Evolutionary conservation across 1,140 invertebrate species (phyloP).

Genomic region (Penaeus indicus): DNA sequence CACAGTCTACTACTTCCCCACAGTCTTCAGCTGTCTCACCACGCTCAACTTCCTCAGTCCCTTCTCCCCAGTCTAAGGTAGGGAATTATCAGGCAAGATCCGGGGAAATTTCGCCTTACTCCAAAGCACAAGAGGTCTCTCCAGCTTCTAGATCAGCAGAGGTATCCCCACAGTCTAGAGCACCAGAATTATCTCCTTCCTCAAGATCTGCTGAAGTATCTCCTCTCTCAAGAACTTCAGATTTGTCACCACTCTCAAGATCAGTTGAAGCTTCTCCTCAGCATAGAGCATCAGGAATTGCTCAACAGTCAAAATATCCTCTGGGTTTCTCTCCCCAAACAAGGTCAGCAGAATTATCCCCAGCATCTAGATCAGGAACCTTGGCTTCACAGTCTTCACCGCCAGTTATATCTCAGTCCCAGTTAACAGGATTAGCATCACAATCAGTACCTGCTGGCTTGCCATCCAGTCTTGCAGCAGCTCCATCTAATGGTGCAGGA

Average conservation of each 20-base stretch:
- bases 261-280: conserved; percentile 21
- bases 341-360: no score
- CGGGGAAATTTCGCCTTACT: conserved; percentile 10
- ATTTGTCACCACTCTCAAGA: background rate
- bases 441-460: conserved; percentile 1
- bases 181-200: no score
- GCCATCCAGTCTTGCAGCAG: background rate
- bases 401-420: no score
- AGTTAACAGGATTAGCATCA: no score
- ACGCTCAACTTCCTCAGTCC: background rate
- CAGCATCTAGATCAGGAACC: no score
- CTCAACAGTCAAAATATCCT: no score
- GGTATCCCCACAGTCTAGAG: conserved; percentile 41
- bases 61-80: conserved; percentile 15
- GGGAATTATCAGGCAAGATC: conserved; percentile 17
- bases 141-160: conserved; percentile 37
- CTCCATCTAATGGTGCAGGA: conserved; percentile 43
- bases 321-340: no score
- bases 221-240: background rate
- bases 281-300: background rate
- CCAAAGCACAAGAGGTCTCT: conserved; percentile 27
- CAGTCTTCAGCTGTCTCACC: background rate
- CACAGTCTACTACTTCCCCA: background rate
- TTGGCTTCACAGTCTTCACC: no score
- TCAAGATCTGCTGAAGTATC: background rate